Evolutionary conservation across 2,113 vertebrate species (phyloP), one percentile per base, ranked within the genome.

Genomic region (Channa argus): DNA sequence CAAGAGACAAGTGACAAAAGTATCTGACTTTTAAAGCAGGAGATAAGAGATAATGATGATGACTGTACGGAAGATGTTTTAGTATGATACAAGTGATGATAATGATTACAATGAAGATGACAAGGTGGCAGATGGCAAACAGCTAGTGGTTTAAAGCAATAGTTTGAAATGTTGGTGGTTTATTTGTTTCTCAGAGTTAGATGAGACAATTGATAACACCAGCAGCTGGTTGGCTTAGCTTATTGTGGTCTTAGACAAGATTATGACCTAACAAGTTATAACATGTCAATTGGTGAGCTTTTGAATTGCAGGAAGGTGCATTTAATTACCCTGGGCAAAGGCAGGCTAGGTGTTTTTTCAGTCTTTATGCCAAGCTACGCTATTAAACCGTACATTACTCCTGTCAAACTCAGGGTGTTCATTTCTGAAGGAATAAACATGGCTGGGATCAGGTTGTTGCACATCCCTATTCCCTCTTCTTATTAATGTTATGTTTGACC

Each of bases 11-110:
- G 68, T 83, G 45, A 11, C 46, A 82, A 38, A 70, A 45, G 56
- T 12, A 37, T 11, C 43, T 55, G 70, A 70, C 8, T 80, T 81
- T 66, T 49, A 74, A 58, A 60, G 67, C 53, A 51, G 63, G 60
- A 74, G 56, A 77, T 59, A 37, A 11, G 46, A 73, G 64, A 78
- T 68, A 56, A 85, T 12, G 38, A 65, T 49, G 62, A 83, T 63
- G 61, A 65, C 69, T 71, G 73, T 34, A 38, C 24, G 45, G 75
- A 44, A 79, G 63, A 74, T 74, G 55, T 52, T 82, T 63, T 44
- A 56, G 71, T 65, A 58, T 59, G 69, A 85, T 71, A 45, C 58
- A 52, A 50, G 62, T 62, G 62, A 64, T 65, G 70, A 71, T 71
- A 44, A 61, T 45, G 43, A 47, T 66, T 15, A 51, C 36, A 61